Evolutionary conservation across 2,888 invertebrate species (phyloP), one percentile per base, ranked within the genome.

Genomic region (Patella depressa): DNA sequence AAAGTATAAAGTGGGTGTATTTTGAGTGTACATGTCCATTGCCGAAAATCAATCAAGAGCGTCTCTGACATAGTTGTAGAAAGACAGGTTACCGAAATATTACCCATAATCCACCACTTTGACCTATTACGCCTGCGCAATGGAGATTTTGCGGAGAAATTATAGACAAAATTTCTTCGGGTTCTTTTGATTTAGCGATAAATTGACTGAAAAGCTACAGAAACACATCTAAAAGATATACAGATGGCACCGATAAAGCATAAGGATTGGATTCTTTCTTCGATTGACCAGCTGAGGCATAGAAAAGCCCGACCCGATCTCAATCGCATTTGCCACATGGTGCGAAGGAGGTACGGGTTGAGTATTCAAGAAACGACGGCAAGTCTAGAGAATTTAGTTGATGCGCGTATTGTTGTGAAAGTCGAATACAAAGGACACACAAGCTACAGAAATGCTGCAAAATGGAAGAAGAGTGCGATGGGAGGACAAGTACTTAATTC

Each of bases 381-480:
- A 80, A 95, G 95, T 91, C 93, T 96, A 53, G 95, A 95, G 89
- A 93, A 94, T 89, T 94, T 96, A 86, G 94, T 96, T 24, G 95
- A 95, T 85, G 94, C 94, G 81, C 95, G 95, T 89, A 94, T 94
- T 86, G 95, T 96, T 78, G 94, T 95, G 82, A 95, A 95, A 93
- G 96, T 96, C 54, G 95, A 96, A 89, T 96, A 96, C 91, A 96
- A 96, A 92, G 96, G 96, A 88, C 95, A 94, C 92, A 95, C 95
- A 85, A 95, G 95, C 92, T 96, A 96, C 90, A 93, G 96, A 85
- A 96, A 96, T 93, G 95, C 96, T 74, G 94, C 95, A 76, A 96
- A 90, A 84, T 91, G 90, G 87, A 87, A 89, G 94, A 93, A 95
- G 94, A 94, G 94, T 19, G 79, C 79, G 94, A 94, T 85, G 55